phyloP scores from a whole-genome alignment of 2,113 vertebrate species.

The cat (Felis catus) region DNA sequence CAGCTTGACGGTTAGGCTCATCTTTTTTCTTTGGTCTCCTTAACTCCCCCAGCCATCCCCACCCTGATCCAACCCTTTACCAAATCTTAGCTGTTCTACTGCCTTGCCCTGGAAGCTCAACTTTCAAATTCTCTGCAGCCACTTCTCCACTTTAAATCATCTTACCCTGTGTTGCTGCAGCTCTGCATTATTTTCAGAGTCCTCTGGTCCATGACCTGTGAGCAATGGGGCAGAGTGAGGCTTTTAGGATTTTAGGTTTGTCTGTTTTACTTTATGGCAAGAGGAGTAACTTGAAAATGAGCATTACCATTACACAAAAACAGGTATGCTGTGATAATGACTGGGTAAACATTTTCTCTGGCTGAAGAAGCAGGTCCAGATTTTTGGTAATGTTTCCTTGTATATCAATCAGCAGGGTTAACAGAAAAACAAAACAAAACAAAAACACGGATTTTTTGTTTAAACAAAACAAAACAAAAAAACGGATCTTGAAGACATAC shows the following conservation, averaged over 20 bases:
- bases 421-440: neutral
- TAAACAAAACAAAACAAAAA: neutral
- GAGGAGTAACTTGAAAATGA: neutral
- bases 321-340: neutral
- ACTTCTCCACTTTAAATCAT: neutral
- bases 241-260: neutral
- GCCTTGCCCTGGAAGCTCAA: neutral
- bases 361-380: neutral
- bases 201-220: neutral
- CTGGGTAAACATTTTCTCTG: neutral
- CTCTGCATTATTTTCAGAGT: neutral
- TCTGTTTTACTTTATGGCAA: neutral
- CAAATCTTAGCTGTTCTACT: neutral
- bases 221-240: neutral
- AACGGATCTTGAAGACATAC: neutral
- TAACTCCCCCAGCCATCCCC: neutral
- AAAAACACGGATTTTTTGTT: too few species aligned
- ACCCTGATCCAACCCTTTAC: neutral
- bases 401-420: neutral
- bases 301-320: conserved; percentile 22
- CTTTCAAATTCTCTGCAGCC: neutral
- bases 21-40: neutral
- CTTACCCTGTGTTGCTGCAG: neutral
- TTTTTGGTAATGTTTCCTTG: neutral
- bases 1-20: neutral